A percentile compares a stretch with the other conserved stretches of the same genome.
Evolutionary conservation across 2,113 vertebrate genomes (phyloP).

Genomic region (Notarius lentiginosus): DNA sequence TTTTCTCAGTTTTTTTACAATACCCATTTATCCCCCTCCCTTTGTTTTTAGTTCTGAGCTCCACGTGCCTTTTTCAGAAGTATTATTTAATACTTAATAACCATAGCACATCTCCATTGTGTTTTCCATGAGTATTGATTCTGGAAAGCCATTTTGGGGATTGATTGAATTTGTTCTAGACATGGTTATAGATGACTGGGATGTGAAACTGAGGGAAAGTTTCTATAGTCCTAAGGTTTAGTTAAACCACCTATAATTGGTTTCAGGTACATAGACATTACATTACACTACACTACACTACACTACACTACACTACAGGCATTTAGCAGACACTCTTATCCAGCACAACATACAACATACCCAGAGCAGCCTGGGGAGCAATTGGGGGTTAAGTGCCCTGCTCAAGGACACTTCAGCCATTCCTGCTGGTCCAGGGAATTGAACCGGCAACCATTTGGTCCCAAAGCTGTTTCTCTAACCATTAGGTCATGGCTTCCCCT

Average conservation of each 20-base stretch:
- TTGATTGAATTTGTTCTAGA: neutral
- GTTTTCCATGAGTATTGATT: neutral
- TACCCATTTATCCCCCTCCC: neutral
- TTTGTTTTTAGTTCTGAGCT: neutral
- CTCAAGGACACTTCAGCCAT: too few species aligned
- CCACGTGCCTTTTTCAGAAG: neutral
- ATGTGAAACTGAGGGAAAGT: neutral
- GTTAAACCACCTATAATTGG: too few species aligned
- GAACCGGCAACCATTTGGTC: too few species aligned
- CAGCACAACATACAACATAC: too few species aligned
- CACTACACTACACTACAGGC: too few species aligned
- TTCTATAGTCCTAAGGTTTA: neutral
- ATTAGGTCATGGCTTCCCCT: too few species aligned
- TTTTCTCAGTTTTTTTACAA: neutral
- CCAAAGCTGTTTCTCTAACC: too few species aligned
- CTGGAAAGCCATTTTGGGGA: neutral
- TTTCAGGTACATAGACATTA: neutral
- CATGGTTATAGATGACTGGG: neutral
- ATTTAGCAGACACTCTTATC: too few species aligned
- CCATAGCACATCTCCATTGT: neutral
- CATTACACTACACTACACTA: too few species aligned
- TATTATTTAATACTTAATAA: neutral
- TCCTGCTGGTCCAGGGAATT: too few species aligned
- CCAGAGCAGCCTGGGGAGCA: too few species aligned
- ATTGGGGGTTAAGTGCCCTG: too few species aligned